A percentile compares a stretch with the other conserved stretches of the same genome.
Evolutionary conservation across 2,888 invertebrate species (phyloP).

Genomic region (Imbricaverruca yamaguchii): DNA sequence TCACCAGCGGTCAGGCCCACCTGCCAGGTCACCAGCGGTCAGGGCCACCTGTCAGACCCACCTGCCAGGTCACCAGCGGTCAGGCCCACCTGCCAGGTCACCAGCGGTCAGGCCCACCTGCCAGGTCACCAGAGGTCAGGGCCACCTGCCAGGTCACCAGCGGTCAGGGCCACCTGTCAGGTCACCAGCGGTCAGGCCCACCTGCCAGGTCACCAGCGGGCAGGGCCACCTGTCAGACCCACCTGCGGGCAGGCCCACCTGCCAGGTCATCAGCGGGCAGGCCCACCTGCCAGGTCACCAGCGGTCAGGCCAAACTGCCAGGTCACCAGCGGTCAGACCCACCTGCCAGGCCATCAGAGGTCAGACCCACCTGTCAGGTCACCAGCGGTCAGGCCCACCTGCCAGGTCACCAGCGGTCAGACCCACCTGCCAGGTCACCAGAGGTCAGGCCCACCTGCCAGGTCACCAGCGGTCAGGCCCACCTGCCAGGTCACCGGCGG

Average conservation of each 20-base stretch:
- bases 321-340: too few relatives aligned
- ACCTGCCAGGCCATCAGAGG: neutral
- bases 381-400: conserved; percentile 37
- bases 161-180: too few relatives aligned
- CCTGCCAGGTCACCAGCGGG: conserved; percentile 43
- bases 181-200: too few relatives aligned
- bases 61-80: conserved; percentile 43
- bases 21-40: too few relatives aligned
- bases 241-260: conserved; percentile 42
- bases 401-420: conserved; percentile 34
- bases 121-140: too few relatives aligned
- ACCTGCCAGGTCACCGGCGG: neutral
- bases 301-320: too few relatives aligned
- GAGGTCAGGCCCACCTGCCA: conserved; percentile 37
- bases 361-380: conserved; percentile 36
- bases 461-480: conserved; percentile 37
- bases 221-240: too few relatives aligned
- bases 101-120: conserved; percentile 42
- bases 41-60: conserved; percentile 39
- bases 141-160: too few relatives aligned
- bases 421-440: conserved; percentile 32
- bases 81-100: too few relatives aligned
- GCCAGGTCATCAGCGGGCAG: neutral
- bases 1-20: too few relatives aligned
- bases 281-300: too few relatives aligned